Evolutionary conservation across 53 echinoderm and acorn worm genomes (phyloP).

Genomic region (Mesocentrotus franciscanus): DNA sequence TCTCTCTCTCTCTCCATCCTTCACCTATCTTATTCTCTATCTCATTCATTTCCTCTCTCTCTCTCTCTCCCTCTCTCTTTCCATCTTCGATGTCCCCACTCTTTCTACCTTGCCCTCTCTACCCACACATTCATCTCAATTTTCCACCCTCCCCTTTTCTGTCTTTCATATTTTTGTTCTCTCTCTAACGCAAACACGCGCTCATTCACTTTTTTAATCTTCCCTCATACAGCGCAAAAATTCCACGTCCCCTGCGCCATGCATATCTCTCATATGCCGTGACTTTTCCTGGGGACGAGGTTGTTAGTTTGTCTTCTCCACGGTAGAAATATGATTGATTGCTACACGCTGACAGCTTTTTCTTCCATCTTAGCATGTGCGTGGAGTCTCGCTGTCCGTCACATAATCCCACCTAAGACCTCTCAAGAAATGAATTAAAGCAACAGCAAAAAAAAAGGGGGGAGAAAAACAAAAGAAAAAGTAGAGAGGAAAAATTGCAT

Average conservation of each 20-base stretch:
- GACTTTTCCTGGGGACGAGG: neutral
- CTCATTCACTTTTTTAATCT: constrained; percentile 38
- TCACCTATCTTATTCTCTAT: too few relatives aligned
- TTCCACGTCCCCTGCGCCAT: neutral
- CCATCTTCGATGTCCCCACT: neutral
- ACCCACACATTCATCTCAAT: neutral
- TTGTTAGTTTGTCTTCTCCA: constrained; percentile 60
- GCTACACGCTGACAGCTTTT: constrained; percentile 22
- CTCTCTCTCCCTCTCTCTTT: neutral
- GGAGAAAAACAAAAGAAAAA: neutral
- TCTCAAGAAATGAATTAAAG: constrained; percentile 48
- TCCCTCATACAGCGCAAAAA: neutral
- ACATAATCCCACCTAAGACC: constrained; percentile 39
- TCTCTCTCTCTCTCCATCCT: neutral
- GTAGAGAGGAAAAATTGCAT: neutral
- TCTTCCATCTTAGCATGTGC: neutral
- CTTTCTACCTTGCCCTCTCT: neutral
- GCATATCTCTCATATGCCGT: neutral
- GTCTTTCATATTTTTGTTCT: neutral
- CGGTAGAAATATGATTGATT: constrained; percentile 66
- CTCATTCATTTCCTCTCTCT: neutral
- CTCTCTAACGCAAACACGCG: neutral
- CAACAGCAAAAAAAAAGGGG: neutral
- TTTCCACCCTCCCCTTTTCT: neutral
- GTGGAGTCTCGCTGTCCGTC: constrained; percentile 44